These are phyloP conservation scores for Craterocephalus amniculus DNA, from an alignment of 2,797 vertebrate genomes.

Conservation along the genomic window DNA sequence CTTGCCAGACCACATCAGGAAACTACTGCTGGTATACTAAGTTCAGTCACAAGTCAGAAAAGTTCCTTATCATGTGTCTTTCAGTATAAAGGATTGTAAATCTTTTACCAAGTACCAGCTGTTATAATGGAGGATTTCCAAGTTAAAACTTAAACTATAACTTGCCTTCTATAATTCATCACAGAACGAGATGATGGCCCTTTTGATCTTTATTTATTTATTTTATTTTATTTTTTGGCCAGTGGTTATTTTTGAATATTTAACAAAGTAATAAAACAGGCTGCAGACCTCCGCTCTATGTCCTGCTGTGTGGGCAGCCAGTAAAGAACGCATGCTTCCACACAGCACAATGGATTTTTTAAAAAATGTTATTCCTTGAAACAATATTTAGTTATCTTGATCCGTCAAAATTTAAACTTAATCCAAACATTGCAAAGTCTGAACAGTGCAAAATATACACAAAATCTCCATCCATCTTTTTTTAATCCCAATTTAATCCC, in stretches of 20 bases:
- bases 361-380: background rate
- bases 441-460: too few species aligned
- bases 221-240: background rate
- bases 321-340: background rate
- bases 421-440: too few species aligned
- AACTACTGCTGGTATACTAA: conserved; percentile 47
- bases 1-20: conserved; percentile 62
- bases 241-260: conserved; percentile 7
- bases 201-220: too few species aligned
- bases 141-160: background rate
- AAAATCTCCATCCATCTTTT: too few species aligned
- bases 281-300: background rate
- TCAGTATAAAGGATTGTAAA: background rate
- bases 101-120: background rate
- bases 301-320: conserved; percentile 6
- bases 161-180: background rate
- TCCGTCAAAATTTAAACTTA: too few species aligned
- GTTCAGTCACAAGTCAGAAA: conserved; percentile 25
- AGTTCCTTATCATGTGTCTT: conserved; percentile 21
- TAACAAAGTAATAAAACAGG: background rate
- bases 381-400: background rate
- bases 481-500: too few species aligned
- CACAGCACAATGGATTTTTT: background rate
- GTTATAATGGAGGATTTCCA: background rate
- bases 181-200: background rate